Base-by-base conservation (phyloP, 2,797 vertebrate genomes). In the Pseudotriccus pelzelni region DNA sequence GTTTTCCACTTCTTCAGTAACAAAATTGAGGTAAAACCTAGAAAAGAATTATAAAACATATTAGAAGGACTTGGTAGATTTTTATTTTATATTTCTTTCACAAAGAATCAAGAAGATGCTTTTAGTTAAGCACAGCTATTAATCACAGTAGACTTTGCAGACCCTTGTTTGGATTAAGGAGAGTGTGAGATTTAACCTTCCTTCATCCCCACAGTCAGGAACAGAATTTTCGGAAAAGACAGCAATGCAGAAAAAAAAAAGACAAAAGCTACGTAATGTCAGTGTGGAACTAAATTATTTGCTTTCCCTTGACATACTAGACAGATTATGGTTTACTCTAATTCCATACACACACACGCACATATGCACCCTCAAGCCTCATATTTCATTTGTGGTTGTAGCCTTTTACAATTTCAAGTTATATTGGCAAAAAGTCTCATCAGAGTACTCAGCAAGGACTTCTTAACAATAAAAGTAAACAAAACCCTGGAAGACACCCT, bases 1-100 rank as follows among this genome's bases (percentile, higher is more conserved):
- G 86, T 99, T 99, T 46, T 99, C 98, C 14, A 99, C 98, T 97
- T 99, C 99, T 97, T 99, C 99, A 5, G 98, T 99, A 66, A 99
- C 98, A 98, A 99, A 99, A 97, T 99, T 99, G 92, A 99, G 98
- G 95, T 99, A 99, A 97, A 99, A 99, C 99, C 99, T 99, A 95
- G 24, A 94, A 96, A 83, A 93, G 7, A 97, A 39, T 84, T 84
- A 90, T 10, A 87, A 87, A 84, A 94, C 9, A 0, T 52, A 79
- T 84, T 68, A 27, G 4, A 89, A 92, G 63, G 10, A 11, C 39
- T 86, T 67, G 49, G 44, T 59, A 68, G 8, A 47, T 74, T 91
- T 91, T 64, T 22, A 36, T 22, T 70, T 22, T 79, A 14, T 17
- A 79, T 80, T 87, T 83, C 50, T 93, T 86, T 73, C 55, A 50